Evolutionary conservation across 2,888 invertebrate species (phyloP).

Genomic region (Andrena haemorrhoa): DNA sequence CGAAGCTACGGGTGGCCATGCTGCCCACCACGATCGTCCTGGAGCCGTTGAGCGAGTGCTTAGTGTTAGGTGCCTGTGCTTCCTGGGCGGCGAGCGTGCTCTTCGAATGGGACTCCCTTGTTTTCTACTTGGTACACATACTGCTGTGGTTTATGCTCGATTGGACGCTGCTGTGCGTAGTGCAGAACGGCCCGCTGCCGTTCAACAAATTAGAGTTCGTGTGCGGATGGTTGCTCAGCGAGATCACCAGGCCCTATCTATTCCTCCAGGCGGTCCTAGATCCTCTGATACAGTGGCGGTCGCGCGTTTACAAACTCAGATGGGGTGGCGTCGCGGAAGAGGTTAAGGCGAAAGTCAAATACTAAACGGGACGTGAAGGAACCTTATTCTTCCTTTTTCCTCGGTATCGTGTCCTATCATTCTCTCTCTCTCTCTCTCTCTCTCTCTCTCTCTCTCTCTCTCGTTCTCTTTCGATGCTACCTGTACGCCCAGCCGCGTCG

Average conservation of each 20-base stretch:
- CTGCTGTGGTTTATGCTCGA: constrained; percentile 98
- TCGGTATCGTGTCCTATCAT: background rate
- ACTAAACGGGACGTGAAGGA: constrained; percentile 80
- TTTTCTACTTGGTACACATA: constrained; percentile 95
- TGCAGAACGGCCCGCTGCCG: constrained; percentile 96
- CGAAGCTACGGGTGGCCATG: constrained; percentile 97
- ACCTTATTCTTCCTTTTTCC: background rate
- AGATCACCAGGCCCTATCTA: constrained; percentile 95
- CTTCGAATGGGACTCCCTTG: constrained; percentile 95
- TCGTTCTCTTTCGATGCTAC: constrained; percentile 6
- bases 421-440: background rate
- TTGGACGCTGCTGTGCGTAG: constrained; percentile 95
- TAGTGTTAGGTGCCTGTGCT: constrained; percentile 96
- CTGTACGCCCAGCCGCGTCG: background rate
- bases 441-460: background rate
- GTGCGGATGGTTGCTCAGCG: constrained; percentile 97
- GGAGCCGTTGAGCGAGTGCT: constrained; percentile 98
- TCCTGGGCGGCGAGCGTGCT: constrained; percentile 94
- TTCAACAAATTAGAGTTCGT: constrained; percentile 98
- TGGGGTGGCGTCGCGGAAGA: constrained; percentile 99
- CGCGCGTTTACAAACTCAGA: constrained; percentile 94
- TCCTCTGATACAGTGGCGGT: constrained; percentile 97
- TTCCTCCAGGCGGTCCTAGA: constrained; percentile 94
- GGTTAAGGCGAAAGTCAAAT: constrained; percentile 91
- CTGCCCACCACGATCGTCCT: constrained; percentile 95